phyloP scores from a whole-genome alignment of 1,140 invertebrate genomes.

The Brachionus manjavacas region DNA sequence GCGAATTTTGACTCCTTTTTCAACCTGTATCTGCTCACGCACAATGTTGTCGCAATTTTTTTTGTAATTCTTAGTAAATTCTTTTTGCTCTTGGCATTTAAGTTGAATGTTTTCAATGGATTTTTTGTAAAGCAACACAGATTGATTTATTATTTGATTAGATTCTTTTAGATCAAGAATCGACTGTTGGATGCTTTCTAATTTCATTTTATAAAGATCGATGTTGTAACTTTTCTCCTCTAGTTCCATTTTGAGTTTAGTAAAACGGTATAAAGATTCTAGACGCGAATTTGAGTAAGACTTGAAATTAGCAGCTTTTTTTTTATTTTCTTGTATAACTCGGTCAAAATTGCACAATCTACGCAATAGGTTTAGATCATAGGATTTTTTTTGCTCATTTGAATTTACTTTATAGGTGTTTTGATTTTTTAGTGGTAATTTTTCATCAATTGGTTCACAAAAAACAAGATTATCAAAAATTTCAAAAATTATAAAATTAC shows the following conservation, averaged over 20 bases:
- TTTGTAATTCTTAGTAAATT: background rate
- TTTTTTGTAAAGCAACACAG: background rate
- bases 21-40: background rate
- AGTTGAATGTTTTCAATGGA: background rate
- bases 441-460: background rate
- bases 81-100: background rate
- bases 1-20: background rate
- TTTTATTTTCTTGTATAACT: slow-evolving; percentile 8
- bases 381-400: slow-evolving; percentile 12
- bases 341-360: slow-evolving; percentile 2
- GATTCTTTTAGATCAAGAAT: background rate
- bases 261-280: background rate
- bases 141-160: background rate
- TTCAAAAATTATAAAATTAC: background rate
- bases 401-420: background rate
- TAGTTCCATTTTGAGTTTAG: background rate
- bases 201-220: background rate
- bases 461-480: background rate
- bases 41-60: background rate
- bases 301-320: background rate
- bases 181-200: background rate
- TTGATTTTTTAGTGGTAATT: background rate
- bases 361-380: slow-evolving; percentile 5
- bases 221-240: background rate
- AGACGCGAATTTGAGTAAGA: background rate